Conservation (phyloP, 2,113 vertebrate genomes). For the Diadophis punctatus region DNA sequence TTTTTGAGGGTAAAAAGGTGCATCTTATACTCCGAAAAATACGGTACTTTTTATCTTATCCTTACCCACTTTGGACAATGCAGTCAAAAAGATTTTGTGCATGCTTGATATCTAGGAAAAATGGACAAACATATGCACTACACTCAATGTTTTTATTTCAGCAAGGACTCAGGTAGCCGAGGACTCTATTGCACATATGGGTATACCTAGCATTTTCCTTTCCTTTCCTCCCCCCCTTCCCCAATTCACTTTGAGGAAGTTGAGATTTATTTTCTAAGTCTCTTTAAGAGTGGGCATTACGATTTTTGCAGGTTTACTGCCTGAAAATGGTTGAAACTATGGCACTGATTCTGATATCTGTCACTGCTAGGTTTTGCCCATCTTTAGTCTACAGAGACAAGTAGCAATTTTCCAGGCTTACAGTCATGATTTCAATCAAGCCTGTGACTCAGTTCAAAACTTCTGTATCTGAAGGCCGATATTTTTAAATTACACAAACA, state of each 20-base stretch:
- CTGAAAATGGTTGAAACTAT: background rate
- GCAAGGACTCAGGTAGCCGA: background rate
- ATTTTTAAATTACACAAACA: background rate
- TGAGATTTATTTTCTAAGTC: background rate
- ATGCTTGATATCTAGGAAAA: background rate
- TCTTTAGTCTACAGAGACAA: background rate
- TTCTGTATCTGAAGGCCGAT: background rate
- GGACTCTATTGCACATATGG: background rate
- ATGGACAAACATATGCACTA: background rate
- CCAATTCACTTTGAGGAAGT: background rate
- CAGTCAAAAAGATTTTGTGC: background rate
- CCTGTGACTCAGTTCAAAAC: background rate
- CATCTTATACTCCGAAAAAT: too few relatives aligned
- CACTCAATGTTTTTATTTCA: background rate
- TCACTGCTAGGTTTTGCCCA: background rate
- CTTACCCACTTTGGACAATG: background rate
- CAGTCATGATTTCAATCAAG: background rate
- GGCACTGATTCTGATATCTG: background rate
- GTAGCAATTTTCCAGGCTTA: background rate
- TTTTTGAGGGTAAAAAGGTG: too few relatives aligned
- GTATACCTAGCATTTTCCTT: background rate
- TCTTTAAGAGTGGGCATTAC: background rate
- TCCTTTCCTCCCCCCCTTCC: background rate
- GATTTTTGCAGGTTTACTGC: background rate
- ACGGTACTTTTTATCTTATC: background rate